Conservation (phyloP, 2,888 invertebrate genomes). For the Philopedon plagiatum region DNA sequence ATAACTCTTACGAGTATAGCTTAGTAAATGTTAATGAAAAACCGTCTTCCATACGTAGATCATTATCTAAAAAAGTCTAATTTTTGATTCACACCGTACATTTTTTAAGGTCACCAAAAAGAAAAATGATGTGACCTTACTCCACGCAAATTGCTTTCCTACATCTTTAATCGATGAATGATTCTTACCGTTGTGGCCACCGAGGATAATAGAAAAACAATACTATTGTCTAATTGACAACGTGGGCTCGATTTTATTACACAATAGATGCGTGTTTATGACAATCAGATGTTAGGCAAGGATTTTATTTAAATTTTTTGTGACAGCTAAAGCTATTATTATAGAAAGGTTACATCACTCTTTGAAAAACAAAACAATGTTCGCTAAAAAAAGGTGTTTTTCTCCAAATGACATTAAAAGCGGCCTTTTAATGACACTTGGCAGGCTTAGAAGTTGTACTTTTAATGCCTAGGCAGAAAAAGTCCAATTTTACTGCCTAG, state of each 20-base stretch:
- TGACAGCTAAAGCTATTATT: background rate
- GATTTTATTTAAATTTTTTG: background rate
- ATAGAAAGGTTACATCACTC: background rate
- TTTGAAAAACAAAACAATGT: too few species aligned
- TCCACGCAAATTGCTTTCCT: slow-evolving; percentile 2
- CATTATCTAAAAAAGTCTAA: too few species aligned
- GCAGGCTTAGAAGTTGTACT: too few species aligned
- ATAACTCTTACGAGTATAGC: too few species aligned
- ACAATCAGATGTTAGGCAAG: background rate
- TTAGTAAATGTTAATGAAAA: too few species aligned
- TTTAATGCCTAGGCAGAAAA: too few species aligned
- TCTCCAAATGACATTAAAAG: too few species aligned
- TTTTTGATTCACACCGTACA: too few species aligned
- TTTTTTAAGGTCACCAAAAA: background rate
- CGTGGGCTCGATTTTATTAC: background rate
- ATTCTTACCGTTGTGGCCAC: slow-evolving; percentile 8
- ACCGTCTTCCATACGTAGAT: too few species aligned
- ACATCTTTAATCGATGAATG: slow-evolving; percentile 1
- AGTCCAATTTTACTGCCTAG: too few species aligned
- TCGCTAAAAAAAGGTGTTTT: too few species aligned
- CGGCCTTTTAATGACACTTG: too few species aligned
- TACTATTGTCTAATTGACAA: background rate
- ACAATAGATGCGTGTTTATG: background rate
- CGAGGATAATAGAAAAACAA: background rate
- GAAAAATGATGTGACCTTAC: background rate